Percentiles rank a stretch among this genome's conserved stretches.
These are phyloP conservation scores for Mallotus villosus DNA, from an alignment of 2,797 vertebrate species.

Conservation along the genomic window DNA sequence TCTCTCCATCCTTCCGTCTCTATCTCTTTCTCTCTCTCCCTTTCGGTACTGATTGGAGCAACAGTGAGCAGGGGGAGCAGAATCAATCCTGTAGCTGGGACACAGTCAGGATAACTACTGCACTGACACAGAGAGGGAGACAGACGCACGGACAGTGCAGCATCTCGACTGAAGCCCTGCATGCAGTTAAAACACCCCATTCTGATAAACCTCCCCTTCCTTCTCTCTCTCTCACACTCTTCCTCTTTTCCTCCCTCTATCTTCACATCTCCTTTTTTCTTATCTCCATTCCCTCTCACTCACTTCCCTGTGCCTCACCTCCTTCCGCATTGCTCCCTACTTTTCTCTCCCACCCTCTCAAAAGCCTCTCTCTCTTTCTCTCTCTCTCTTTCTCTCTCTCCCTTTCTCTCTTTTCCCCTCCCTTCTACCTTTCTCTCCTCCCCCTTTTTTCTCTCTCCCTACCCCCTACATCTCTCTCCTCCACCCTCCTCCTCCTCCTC, in stretches of 20 bases:
- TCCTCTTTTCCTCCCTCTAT: background rate
- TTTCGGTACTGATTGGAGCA: background rate
- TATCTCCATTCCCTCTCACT: background rate
- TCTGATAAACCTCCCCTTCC: background rate
- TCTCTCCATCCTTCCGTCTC: background rate
- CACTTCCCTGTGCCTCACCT: background rate
- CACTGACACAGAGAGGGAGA: background rate
- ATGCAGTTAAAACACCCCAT: background rate
- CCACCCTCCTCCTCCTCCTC: too few species aligned
- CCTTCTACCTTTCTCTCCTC: background rate
- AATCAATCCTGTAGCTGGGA: background rate
- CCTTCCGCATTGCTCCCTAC: background rate
- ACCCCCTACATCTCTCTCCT: slow-evolving; percentile 30
- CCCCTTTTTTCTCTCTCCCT: slow-evolving; percentile 22
- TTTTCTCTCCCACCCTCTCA: background rate
- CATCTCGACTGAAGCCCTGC: background rate
- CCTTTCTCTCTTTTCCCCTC: background rate
- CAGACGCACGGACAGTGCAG: background rate
- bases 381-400: background rate
- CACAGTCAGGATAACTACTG: background rate
- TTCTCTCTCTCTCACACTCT: background rate
- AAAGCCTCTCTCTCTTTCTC: background rate
- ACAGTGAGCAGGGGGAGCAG: background rate
- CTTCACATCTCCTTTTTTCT: background rate
- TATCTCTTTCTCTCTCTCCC: background rate